phyloP scores from a whole-genome alignment of 1,140 invertebrate genomes.

The Vanessa atalanta region DNA sequence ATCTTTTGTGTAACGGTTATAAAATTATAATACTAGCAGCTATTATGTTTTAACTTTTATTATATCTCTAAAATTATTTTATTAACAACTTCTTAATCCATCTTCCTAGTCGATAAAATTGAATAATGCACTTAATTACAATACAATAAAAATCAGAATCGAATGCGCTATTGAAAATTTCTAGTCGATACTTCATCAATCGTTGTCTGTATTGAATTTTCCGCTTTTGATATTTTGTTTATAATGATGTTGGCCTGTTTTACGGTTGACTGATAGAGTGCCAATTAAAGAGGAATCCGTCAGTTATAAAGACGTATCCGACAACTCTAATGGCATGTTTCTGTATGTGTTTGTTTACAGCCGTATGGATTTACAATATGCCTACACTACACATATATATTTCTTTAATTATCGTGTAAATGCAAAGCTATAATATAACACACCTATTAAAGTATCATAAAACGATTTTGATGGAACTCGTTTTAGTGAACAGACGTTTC shows the following conservation, averaged over 20 bases:
- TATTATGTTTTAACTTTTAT: constrained; percentile 20
- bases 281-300: constrained; percentile 40
- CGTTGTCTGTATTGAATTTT: constrained; percentile 31
- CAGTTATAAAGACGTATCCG: constrained; percentile 32
- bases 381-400: constrained; percentile 29
- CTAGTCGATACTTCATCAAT: constrained; percentile 32
- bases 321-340: constrained; percentile 26
- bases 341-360: constrained; percentile 34
- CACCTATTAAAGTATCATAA: constrained; percentile 38
- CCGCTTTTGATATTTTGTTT: constrained; percentile 38
- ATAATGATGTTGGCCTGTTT: constrained; percentile 35
- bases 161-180: constrained; percentile 5
- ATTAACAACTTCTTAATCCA: constrained; percentile 4
- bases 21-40: constrained; percentile 16
- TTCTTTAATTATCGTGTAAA: constrained; percentile 41
- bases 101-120: neutral
- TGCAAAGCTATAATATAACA: constrained; percentile 31
- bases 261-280: constrained; percentile 40
- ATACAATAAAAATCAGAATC: constrained; percentile 19
- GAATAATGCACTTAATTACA: neutral
- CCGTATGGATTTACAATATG: constrained; percentile 34
- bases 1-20: constrained; percentile 2
- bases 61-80: constrained; percentile 23
- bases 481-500: constrained; percentile 29
- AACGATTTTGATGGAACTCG: constrained; percentile 31